Conservation (phyloP, 2,888 invertebrate species). For the Perithous albicinctus region DNA sequence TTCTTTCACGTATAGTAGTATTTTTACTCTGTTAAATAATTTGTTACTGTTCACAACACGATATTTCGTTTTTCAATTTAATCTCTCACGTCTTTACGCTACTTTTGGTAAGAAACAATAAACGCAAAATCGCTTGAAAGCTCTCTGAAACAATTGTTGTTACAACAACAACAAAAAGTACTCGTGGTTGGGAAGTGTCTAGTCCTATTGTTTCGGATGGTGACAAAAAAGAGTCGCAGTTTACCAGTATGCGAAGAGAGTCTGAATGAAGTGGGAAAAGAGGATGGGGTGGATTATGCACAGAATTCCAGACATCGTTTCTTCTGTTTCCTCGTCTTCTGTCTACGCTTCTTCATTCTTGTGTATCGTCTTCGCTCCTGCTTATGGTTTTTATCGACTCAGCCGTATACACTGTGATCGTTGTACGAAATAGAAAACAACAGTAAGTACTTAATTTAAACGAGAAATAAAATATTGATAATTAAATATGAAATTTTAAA, state of each 20-base stretch:
- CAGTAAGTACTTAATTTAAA: not conserved
- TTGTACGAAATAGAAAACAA: constrained; percentile 16
- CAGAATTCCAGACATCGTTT: constrained; percentile 52
- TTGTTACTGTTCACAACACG: not conserved
- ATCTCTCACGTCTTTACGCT: not conserved
- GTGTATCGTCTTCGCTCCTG: constrained; percentile 10
- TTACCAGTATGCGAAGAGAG: constrained; percentile 35
- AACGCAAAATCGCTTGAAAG: not conserved
- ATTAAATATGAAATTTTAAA: not conserved
- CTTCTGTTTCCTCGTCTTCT: constrained; percentile 25
- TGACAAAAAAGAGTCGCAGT: constrained; percentile 42
- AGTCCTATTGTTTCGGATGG: constrained; percentile 39
- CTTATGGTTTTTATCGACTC: not conserved
- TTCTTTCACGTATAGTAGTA: too few relatives aligned
- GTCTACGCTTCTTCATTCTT: constrained; percentile 31
- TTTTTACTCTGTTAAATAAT: too few relatives aligned
- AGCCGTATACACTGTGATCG: constrained; percentile 1
- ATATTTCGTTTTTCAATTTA: not conserved
- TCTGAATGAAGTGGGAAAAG: constrained; percentile 28
- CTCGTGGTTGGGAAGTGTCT: constrained; percentile 16
- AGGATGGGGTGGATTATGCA: constrained; percentile 44
- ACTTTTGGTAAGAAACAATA: not conserved
- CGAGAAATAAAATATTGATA: too few relatives aligned
- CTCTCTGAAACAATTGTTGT: constrained; percentile 3
- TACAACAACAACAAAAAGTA: too few relatives aligned